These are phyloP conservation scores for Alectura lathami DNA, from an alignment of 2,113 vertebrate species.

Conservation along the genomic window DNA sequence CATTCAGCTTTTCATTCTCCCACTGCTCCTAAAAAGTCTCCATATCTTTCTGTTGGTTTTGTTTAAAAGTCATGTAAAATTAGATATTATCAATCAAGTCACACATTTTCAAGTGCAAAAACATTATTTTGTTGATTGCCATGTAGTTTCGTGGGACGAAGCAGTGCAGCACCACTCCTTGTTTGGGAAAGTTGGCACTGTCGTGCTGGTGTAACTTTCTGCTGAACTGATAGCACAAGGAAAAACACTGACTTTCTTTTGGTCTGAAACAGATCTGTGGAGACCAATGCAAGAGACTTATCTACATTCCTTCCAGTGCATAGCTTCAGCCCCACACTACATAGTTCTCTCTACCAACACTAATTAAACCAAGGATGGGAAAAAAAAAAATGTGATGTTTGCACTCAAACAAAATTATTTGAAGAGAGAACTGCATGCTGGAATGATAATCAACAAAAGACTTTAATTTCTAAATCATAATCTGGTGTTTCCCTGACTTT, in stretches of 20 bases:
- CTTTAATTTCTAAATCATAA: slow-evolving; percentile 33
- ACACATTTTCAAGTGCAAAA: slow-evolving; percentile 61
- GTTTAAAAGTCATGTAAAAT: slow-evolving; percentile 73
- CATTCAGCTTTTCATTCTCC: slow-evolving; percentile 79
- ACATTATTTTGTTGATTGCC: slow-evolving; percentile 73
- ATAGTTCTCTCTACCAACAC: slow-evolving; percentile 35
- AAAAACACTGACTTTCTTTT: neutral
- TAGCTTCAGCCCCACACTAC: slow-evolving; percentile 31
- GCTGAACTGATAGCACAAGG: neutral
- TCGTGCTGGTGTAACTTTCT: slow-evolving; percentile 1
- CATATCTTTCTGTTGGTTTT: slow-evolving; percentile 69
- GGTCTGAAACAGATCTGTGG: neutral
- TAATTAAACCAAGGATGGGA: slow-evolving; percentile 42
- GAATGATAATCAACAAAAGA: slow-evolving; percentile 61
- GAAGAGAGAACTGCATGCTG: slow-evolving; percentile 30
- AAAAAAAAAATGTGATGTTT: slow-evolving; percentile 57
- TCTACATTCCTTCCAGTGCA: slow-evolving; percentile 20
- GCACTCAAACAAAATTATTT: slow-evolving; percentile 49
- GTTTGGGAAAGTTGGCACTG: slow-evolving; percentile 47
- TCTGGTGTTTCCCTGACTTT: neutral
- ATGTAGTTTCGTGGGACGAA: slow-evolving; percentile 40
- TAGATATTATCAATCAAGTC: slow-evolving; percentile 74
- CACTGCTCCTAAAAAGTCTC: slow-evolving; percentile 73
- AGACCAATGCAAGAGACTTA: neutral
- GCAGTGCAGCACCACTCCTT: slow-evolving; percentile 3